Evolutionary conservation across 2,113 vertebrate genomes (phyloP), one percentile per base, ranked within the genome.

Genomic region (Proterorhinus semilunaris): DNA sequence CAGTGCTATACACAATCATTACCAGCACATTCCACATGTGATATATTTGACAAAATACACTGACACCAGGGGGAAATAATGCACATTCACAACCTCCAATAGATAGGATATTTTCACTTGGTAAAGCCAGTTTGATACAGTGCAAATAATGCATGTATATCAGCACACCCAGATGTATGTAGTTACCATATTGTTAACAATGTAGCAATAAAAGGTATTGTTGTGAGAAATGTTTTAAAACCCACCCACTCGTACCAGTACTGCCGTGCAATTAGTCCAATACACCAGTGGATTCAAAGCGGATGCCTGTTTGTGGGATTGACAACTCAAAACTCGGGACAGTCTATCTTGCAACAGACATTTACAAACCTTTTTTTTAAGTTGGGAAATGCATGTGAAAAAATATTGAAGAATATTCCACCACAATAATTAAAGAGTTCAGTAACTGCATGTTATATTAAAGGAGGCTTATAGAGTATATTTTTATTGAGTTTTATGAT

Each of bases 41-140:
- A 27, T 69, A 44, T 6, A 75, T 75, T 72, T 78, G 62, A 78
- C 44, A 63, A 55, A 50, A 49, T 72, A 59, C 64, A 72, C 42
- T 53, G 66, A 76, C 16, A 9, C 11, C 43, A 21, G 66, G 50
- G 50, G 53, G 7, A 15, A 36, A 45, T 11, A 76, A 51, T 74
- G 10, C 58, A 69, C 47, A 15, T 47, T 75, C 52, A 46, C 49
- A 61, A 70, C 67, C 0, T 55, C 54, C 13, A 6, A 1, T 5
- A 49, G 1, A 49, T 12, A 8, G 52, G 52, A 21, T 10, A 11
- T 10, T 55, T 12, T 36, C 2, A 36, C 27, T 3, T 36, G 27
- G 27, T 36, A 36, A 36, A 36, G 27, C 27, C 27, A 36, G 27
- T 36, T 36, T 27, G 21, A 11, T 9, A n/a, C 27, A 52, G 50